A percentile compares a stretch with the other conserved stretches of the same genome.
These are phyloP conservation scores for Harpagifer antarcticus DNA, from an alignment of 2,797 vertebrate species.

Conservation along the genomic window DNA sequence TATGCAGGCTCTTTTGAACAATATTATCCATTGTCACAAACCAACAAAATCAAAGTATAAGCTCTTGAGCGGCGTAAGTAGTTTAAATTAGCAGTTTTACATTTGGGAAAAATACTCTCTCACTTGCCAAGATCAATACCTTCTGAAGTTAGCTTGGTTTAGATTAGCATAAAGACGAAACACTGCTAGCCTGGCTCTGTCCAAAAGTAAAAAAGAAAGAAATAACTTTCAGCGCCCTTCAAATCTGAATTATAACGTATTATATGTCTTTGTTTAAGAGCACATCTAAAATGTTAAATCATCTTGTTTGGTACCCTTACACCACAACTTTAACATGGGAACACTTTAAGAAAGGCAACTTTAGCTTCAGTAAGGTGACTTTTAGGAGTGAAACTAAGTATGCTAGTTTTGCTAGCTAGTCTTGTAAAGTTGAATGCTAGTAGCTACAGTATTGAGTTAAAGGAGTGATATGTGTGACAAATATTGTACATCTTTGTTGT, in stretches of 20 bases:
- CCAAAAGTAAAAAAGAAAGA: not conserved
- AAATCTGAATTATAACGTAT: not conserved
- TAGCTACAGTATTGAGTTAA: not conserved
- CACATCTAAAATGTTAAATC: not conserved
- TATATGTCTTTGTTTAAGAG: not conserved
- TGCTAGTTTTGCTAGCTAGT: not conserved
- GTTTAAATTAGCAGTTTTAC: not conserved
- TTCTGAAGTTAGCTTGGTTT: not conserved
- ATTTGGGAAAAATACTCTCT: constrained; percentile 1
- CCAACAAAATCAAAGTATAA: constrained; percentile 8
- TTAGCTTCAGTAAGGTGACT: not conserved
- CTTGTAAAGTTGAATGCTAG: no score
- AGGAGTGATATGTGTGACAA: not conserved
- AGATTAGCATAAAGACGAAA: constrained; percentile 1
- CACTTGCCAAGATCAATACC: not conserved
- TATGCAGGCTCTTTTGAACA: constrained; percentile 53
- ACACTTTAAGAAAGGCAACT: not conserved
- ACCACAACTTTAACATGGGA: not conserved
- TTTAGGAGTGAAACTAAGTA: not conserved
- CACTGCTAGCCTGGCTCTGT: not conserved
- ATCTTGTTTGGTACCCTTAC: not conserved
- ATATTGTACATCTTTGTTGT: not conserved
- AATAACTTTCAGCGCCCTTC: not conserved
- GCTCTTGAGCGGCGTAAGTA: constrained; percentile 9
- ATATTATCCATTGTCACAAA: constrained; percentile 10